Evolutionary conservation across 1,140 invertebrate species (phyloP), one percentile per base, ranked within the genome.

Genomic region (Calosoma granatense): DNA sequence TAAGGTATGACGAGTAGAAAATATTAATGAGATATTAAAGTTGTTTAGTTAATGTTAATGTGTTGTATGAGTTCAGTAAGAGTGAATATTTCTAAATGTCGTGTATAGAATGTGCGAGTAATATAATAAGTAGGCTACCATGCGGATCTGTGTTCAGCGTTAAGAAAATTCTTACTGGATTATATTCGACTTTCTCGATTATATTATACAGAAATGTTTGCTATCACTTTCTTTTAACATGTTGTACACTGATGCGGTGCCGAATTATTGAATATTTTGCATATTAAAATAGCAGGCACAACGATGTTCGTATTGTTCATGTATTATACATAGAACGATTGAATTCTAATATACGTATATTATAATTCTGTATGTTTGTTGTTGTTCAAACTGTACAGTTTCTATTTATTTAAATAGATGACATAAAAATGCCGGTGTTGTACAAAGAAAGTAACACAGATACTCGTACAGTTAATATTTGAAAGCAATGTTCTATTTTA

Each of bases 131-230:
- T 64, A 64, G 62, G 62, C 60, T 64, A 60, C 19, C 47, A 59
- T 51, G 55, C 62, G 62, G 62, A 64, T 61, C 59, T 55, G 54
- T 58, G 53, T 51, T 20, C 53, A 56, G 55, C 56, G 58, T 61
- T 56, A 62, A 47, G 41, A 61, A 60, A 63, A 59, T 61, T 59
- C 57, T 59, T 22, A 61, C 53, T 60, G 59, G 60, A 64, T 60
- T 64, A 60, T 56, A 56, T 60, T 59, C 59, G 62, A 64, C 63
- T 64, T 64, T 64, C 63, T 62, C 63, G 59, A 62, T 62, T 47
- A 47, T 47, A 47, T 47, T 47, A 47, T 47, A 47, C 41, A 47
- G 41, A 47, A 47, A 47, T 47, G 41, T 47, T 47, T 63, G 47
- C 58, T 59, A 62, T 63, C 59, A 61, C 56, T 61, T 57, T 56